These are phyloP conservation scores for Anodontia alba DNA, from an alignment of 2,888 invertebrate species.

Conservation along the genomic window DNA sequence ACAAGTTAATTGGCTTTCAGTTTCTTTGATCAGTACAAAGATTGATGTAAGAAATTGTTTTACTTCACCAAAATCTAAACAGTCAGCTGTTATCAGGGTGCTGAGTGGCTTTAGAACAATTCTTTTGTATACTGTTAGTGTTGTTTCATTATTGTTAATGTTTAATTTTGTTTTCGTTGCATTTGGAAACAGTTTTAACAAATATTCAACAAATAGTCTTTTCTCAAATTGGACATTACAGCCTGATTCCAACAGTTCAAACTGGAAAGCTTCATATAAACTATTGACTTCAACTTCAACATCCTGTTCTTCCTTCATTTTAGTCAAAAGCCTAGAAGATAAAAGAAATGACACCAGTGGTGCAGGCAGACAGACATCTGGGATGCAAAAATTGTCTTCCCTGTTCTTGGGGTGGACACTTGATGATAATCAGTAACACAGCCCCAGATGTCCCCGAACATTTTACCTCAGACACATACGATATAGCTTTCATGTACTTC, in stretches of 20 bases:
- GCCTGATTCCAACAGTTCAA: conserved; percentile 29
- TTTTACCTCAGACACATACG: too few species aligned
- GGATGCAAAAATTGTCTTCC: too few species aligned
- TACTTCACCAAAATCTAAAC: conserved; percentile 13
- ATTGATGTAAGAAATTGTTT: background rate
- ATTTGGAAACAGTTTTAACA: background rate
- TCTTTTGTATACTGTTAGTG: conserved; percentile 36
- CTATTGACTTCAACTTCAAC: conserved; percentile 28
- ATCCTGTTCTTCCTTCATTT: conserved; percentile 16
- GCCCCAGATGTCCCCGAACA: too few species aligned
- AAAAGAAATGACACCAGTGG: background rate
- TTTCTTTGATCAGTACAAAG: conserved; percentile 27
- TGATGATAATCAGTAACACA: too few species aligned
- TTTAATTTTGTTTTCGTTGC: conserved; percentile 5
- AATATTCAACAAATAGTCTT: conserved; percentile 1
- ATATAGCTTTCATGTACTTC: too few species aligned
- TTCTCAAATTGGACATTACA: background rate
- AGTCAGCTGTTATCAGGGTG: conserved; percentile 6
- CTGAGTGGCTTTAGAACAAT: background rate
- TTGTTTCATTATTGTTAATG: conserved; percentile 15
- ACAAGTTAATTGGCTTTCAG: conserved; percentile 13
- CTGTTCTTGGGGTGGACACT: too few species aligned
- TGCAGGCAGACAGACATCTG: background rate
- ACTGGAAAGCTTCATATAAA: conserved; percentile 24
- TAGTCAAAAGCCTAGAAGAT: conserved; percentile 30